Percentiles rank a stretch among this genome's conserved stretches.
phyloP scores from a whole-genome alignment of 1,140 invertebrate species.

The Cylas formicarius region DNA sequence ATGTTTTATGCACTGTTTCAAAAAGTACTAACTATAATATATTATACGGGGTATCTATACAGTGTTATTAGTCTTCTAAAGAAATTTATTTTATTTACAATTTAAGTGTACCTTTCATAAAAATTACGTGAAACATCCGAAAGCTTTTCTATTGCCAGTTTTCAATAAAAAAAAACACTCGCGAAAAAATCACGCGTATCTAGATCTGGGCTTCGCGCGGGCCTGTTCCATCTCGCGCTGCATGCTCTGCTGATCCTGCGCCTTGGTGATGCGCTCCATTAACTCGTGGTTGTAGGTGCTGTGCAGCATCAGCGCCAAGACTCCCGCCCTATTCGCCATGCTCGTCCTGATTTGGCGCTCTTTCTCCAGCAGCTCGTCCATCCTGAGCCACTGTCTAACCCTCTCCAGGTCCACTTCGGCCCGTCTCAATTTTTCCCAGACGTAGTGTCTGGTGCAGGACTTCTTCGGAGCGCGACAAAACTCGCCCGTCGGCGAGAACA shows the following conservation, averaged over 20 bases:
- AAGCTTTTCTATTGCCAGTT: no score
- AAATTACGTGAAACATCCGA: no score
- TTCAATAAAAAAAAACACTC: no score
- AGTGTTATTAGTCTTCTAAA: no score
- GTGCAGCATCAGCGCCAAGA: conserved; percentile 87
- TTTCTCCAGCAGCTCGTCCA: conserved; percentile 93
- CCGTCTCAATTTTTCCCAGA: conserved; percentile 90
- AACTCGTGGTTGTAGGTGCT: conserved; percentile 92
- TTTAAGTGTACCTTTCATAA: no score
- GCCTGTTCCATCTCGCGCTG: conserved; percentile 19
- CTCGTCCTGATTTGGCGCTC: conserved; percentile 80
- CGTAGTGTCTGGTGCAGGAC: conserved; percentile 83
- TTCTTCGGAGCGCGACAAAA: conserved; percentile 87
- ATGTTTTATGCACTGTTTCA: no score
- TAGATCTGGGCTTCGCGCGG: no score
- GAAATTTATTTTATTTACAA: no score
- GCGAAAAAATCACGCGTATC: no score
- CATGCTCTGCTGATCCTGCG: conserved; percentile 36
- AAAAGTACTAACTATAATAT: no score
- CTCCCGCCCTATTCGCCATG: conserved; percentile 83
- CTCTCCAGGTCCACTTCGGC: conserved; percentile 79
- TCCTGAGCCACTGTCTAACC: conserved; percentile 79
- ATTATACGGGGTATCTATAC: no score
- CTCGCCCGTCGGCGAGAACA: conserved; percentile 71
- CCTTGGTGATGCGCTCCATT: conserved; percentile 59